A percentile compares a stretch with the other conserved stretches of the same genome.
phyloP scores from a whole-genome alignment of 64 coral and sea anemone species.

The Dendronephthya gigantea region DNA sequence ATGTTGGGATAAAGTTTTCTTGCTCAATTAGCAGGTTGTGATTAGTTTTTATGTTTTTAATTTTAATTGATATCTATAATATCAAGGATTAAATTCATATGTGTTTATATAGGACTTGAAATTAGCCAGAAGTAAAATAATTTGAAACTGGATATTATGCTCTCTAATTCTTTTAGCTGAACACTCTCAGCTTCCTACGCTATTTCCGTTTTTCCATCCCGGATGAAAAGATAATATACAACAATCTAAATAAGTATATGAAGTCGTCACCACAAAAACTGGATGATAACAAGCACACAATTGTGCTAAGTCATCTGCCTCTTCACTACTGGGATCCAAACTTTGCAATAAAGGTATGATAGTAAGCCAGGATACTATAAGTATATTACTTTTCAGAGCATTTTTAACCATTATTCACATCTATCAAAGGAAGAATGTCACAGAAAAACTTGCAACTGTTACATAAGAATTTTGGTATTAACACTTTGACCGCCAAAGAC shows the following conservation, averaged over 20 bases:
- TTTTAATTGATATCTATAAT: too few relatives aligned
- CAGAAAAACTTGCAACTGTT: too few relatives aligned
- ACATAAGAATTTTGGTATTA: background rate
- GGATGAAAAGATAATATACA: background rate
- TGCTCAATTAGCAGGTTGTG: too few relatives aligned
- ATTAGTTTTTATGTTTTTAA: too few relatives aligned
- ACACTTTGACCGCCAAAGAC: background rate
- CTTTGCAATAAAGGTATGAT: background rate
- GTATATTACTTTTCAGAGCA: too few relatives aligned
- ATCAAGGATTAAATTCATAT: too few relatives aligned
- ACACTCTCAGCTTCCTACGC: background rate
- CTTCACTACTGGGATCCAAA: background rate
- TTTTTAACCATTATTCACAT: too few relatives aligned
- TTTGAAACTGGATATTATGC: background rate
- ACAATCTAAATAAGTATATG: background rate
- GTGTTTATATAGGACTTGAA: background rate
- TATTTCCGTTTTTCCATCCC: background rate
- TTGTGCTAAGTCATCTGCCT: constrained; percentile 1
- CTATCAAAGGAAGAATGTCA: too few relatives aligned
- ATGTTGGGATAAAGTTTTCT: too few relatives aligned
- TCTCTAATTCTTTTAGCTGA: background rate
- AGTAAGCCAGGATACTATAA: too few relatives aligned
- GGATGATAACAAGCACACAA: background rate
- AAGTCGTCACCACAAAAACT: background rate
- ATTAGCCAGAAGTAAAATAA: background rate